Base-by-base conservation (phyloP, 1,140 invertebrate genomes). In the Drosophila elegans region DNA sequence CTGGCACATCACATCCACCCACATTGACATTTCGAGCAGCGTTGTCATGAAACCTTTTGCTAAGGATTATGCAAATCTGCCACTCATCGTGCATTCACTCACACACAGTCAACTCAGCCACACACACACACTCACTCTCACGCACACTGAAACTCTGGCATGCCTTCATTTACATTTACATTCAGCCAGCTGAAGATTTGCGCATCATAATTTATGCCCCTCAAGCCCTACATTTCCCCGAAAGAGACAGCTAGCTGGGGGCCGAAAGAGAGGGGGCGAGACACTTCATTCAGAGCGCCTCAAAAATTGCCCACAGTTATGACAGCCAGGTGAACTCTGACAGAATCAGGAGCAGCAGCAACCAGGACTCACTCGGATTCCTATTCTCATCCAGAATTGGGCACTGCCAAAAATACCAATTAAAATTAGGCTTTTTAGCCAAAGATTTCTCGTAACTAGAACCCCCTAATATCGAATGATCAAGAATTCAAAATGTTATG, bases 141-240 rank as follows among this genome's bases (percentile, higher is more conserved):
- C 59, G 56, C 44, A 60, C 25, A 53, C 41, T 46, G 29, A 9
- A 13, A 57, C 73, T 44, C 63, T 75, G 63, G 51, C 74, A 66
- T 78, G 78, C 83, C 79, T 88, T 83, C 82, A 86, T 86, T 86
- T 86, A 88, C 82, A 86, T 86, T 86, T 86, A 88, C 83, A 86
- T 83, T 83, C 83, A 81, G 82, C 82, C 86, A 88, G 85, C 84
- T 88, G 83, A 88, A 88, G 83, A 88, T 88, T 88, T 88, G 83
- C 84, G 84, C 83, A 89, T 88, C 83, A 88, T 88, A 88, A 89
- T 88, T 88, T 88, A 88, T 88, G 84, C 78, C 84, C 56, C 83
- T 56, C 49, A 45, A 54, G 21, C 73, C 57, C 25, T 41, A 53
- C 42, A 53, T 29, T 45, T 62, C 42, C 41, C 59, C 46, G 72